Evolutionary conservation across 2,113 vertebrate species (phyloP), one percentile per base, ranked within the genome.

Genomic region (Petaurus breviceps): DNA sequence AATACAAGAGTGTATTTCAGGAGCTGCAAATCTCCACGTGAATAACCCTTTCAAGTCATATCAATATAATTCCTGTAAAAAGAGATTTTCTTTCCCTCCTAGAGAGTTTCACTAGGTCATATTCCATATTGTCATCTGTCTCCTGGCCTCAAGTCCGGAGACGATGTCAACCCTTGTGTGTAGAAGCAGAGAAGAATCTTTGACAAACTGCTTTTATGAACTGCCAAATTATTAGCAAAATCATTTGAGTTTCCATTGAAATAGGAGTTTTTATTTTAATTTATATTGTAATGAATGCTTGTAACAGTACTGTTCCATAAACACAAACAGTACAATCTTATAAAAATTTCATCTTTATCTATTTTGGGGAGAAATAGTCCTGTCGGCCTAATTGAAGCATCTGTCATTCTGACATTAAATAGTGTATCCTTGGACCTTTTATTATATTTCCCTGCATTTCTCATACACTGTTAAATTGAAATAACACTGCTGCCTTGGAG

Each of bases 281-380:
- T 98, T 98, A 90, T 97, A 50, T 94, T 94, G 95, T 97, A 97
- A 98, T 96, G 98, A 98, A 97, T 93, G 98, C 96, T n/a, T 97
- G 97, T 92, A 95, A 92, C 96, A 90, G 96, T 52, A 53, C 96
- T 0, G 55, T 95, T 92, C 94, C 89, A 11, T 97, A 97, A 98
- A 98, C 98, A 98, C 97, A 96, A 98, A 97, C 97, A 97, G 98
- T 92, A 96, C 97, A 96, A 96, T 97, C 98, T 99, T 98, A 98
- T 98, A 98, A 99, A 99, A 99, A 98, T 98, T 98, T 98, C 98
- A 98, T 99, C 98, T 98, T 98, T 98, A 98, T 99, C 99, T 99
- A 97, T 99, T 99, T 98, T 96, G 97, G 97, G 98, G 97, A 98
- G 97, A 98, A 97, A 97, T 92, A 95, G 98, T 96, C 98, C 97